phyloP scores from a whole-genome alignment of 2,797 vertebrate genomes.

The Hypotaenidia okinawae region DNA sequence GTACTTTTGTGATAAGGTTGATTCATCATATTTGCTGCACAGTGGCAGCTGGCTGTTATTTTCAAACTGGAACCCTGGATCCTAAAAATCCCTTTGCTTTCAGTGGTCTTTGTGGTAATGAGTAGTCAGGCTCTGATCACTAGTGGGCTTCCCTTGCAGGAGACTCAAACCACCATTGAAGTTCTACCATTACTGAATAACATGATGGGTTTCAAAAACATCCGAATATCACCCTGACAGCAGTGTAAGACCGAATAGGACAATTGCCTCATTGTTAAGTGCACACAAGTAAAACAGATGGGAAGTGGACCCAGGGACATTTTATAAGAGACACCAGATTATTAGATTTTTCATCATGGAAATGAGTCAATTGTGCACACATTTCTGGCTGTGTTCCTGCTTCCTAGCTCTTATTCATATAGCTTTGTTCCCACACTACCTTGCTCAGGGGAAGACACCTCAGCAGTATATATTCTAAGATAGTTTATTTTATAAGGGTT shows the following conservation, averaged over 20 bases:
- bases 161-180: not conserved
- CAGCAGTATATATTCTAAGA: not conserved
- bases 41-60: not conserved
- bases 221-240: not conserved
- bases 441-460: not conserved
- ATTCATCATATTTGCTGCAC: not conserved
- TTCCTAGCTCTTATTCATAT: not conserved
- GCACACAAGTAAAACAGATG: not conserved
- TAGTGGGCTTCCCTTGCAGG: not conserved
- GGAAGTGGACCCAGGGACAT: not conserved
- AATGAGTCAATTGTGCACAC: not conserved
- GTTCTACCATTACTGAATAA: not conserved
- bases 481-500: conserved; percentile 30
- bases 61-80: not conserved
- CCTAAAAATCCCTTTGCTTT: not conserved
- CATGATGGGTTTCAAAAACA: not conserved
- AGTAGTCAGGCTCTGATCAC: not conserved
- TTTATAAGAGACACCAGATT: not conserved
- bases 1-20: not conserved
- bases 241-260: not conserved
- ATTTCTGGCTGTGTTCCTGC: conserved; percentile 8
- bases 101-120: not conserved
- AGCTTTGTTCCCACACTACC: not conserved
- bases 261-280: not conserved
- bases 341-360: conserved; percentile 1